Base-by-base conservation (phyloP, 2,888 invertebrate species). In the Antheraea assamensis region DNA sequence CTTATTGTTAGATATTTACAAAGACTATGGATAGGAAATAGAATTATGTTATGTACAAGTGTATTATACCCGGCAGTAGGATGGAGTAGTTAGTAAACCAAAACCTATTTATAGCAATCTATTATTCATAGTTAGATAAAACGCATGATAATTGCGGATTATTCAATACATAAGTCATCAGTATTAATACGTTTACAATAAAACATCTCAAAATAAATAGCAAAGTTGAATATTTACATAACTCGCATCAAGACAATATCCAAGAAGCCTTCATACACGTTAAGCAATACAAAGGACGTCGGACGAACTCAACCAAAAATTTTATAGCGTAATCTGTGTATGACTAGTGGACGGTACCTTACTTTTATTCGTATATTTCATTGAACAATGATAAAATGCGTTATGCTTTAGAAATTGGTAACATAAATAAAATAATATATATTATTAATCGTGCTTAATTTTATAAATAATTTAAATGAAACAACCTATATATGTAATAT, bases 221-320 rank as follows among this genome's bases (percentile, higher is more conserved):
- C 30, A 64, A 64, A 64, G 61, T 64, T 64, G 61, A 64, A 64
- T 64, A 64, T 64, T 64, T 64, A 64, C 61, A 64, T 64, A 64
- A 64, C 61, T 30, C 30, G 61, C 30, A 64, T 13, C 61, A 30
- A 30, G 61, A 64, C 30, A 64, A 64, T 64, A 64, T 64, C 17
- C 27, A 64, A 64, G 61, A 27, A 3, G 61, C 30, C 27, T 64
- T 58, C 27, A 64, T 27, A 64, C 30, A 30, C 17, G 61, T 64
- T 64, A 64, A 27, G 61, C 61, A 64, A 30, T 64, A 30, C 3
- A n/a, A 19, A 27, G 27, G 5, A 64, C 17, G 17, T 64, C 1
- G 30, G 27, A 64, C 61, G 30, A 64, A 24, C 30, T 5, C 27
- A 64, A 30, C 61, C 13, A 2, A 4, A 15, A 4, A 15, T 61